These are phyloP conservation scores for Thamnaconus septentrionalis DNA, from an alignment of 2,113 vertebrate genomes.

Conservation along the genomic window DNA sequence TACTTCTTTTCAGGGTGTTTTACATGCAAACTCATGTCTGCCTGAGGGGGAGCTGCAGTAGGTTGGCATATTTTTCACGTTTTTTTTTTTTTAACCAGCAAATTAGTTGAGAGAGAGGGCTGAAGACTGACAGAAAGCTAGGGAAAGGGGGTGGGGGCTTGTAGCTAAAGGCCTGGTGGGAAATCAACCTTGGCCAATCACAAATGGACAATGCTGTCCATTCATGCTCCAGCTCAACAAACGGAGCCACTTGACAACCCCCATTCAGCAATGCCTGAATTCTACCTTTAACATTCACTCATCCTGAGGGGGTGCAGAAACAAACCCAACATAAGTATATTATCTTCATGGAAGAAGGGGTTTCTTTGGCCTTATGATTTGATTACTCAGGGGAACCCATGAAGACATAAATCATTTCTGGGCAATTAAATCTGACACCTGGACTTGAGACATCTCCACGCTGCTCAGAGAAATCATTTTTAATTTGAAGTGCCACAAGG, in stretches of 20 bases:
- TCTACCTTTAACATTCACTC: background rate
- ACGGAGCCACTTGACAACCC: too few relatives aligned
- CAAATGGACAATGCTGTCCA: too few relatives aligned
- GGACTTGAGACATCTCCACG: background rate
- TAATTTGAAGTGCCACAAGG: background rate
- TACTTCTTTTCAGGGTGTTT: constrained; percentile 14
- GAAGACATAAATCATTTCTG: constrained; percentile 11
- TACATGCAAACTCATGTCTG: constrained; percentile 24
- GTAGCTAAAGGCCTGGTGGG: too few relatives aligned
- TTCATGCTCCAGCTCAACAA: too few relatives aligned
- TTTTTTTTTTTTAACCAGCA: background rate
- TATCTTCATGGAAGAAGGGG: too few relatives aligned
- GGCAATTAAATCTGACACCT: constrained; percentile 7
- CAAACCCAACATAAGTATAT: too few relatives aligned
- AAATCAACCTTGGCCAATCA: too few relatives aligned
- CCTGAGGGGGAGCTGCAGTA: constrained; percentile 1
- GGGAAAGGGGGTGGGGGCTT: too few relatives aligned
- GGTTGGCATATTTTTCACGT: background rate
- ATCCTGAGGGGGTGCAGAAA: background rate
- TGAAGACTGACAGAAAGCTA: too few relatives aligned
- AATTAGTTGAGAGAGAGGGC: too few relatives aligned
- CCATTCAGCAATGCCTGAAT: too few relatives aligned
- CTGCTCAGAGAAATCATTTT: background rate
- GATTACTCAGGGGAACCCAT: background rate
- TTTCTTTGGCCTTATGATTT: background rate